A percentile compares a stretch with the other conserved stretches of the same genome.
These are phyloP conservation scores for Troides aeacus DNA, from an alignment of 2,888 invertebrate genomes.

Conservation along the genomic window DNA sequence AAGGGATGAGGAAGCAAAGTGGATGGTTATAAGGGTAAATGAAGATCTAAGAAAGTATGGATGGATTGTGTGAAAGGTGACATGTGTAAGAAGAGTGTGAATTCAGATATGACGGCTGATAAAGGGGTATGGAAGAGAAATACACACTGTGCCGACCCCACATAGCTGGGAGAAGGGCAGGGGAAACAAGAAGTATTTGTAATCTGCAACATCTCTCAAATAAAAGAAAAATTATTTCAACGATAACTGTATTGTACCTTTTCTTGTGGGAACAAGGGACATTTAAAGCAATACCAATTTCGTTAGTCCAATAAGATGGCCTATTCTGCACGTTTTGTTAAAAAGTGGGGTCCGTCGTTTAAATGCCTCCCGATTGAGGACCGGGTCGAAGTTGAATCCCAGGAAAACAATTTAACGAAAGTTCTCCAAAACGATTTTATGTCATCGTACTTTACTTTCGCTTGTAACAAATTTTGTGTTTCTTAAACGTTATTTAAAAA, in stretches of 20 bases:
- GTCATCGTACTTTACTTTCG: conserved; percentile 11
- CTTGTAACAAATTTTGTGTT: background rate
- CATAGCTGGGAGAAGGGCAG: no score
- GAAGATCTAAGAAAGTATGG: no score
- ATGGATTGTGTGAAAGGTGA: no score
- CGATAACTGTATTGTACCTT: background rate
- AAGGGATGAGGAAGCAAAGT: no score
- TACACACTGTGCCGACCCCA: no score
- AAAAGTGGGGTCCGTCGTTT: conserved; percentile 22
- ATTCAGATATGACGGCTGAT: no score
- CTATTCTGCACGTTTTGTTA: conserved; percentile 14
- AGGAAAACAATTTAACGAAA: conserved; percentile 25
- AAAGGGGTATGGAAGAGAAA: no score
- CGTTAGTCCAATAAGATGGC: conserved; percentile 13
- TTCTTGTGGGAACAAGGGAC: conserved; percentile 4
- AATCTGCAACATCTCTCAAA: no score
- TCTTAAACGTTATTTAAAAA: background rate
- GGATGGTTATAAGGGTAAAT: no score
- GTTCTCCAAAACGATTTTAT: conserved; percentile 15
- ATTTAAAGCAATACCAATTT: conserved; percentile 22
- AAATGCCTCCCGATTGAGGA: conserved; percentile 17
- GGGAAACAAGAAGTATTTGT: no score
- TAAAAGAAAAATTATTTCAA: no score
- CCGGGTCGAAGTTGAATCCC: conserved; percentile 15
- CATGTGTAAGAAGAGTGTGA: no score